Evolutionary conservation across 2,113 vertebrate species (phyloP).

Genomic region (Eulemur rufifrons): DNA sequence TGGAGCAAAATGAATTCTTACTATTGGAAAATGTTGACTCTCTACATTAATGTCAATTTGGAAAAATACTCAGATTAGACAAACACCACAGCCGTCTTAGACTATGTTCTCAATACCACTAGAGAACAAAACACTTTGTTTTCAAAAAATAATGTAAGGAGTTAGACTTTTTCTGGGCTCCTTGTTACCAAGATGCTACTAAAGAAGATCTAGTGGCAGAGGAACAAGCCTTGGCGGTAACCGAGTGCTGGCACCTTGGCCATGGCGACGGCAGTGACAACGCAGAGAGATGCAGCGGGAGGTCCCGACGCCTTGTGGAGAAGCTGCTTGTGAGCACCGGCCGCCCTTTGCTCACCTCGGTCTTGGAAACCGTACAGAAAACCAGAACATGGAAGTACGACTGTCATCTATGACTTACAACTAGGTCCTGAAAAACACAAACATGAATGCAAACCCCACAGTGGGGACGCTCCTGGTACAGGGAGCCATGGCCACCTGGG

Average conservation of each 20-base stretch:
- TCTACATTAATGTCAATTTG: neutral
- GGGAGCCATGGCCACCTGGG: neutral
- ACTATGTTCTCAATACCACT: neutral
- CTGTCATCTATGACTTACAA: neutral
- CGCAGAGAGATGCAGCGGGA: neutral
- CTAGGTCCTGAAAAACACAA: neutral
- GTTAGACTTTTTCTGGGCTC: neutral
- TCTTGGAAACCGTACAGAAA: neutral
- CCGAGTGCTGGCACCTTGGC: neutral
- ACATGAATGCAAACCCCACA: neutral
- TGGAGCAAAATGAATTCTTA: neutral
- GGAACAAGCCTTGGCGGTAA: neutral
- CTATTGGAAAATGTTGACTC: neutral
- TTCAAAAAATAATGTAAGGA: neutral
- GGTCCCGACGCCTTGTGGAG: neutral
- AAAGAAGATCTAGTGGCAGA: neutral
- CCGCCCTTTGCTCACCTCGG: neutral
- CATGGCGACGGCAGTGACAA: neutral
- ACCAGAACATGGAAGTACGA: neutral
- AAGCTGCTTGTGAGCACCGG: neutral
- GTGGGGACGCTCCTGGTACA: neutral
- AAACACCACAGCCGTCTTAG: neutral
- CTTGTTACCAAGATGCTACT: neutral
- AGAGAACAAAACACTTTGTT: neutral
- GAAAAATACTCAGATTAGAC: neutral